phyloP scores from a whole-genome alignment of 2,113 vertebrate species.

The Apodemus speciosus region DNA sequence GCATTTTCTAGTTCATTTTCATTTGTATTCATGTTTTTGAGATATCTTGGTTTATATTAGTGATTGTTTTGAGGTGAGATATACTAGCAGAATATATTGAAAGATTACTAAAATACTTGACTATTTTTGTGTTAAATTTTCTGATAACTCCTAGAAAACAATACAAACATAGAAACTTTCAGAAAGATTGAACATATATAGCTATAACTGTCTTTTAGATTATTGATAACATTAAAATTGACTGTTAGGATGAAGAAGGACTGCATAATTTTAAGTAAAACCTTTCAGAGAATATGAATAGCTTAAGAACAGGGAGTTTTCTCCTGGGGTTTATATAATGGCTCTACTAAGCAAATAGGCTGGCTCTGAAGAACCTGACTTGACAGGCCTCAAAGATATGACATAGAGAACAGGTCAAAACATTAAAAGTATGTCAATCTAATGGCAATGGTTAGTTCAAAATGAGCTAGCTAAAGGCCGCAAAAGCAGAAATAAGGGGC shows the following conservation, averaged over 20 bases:
- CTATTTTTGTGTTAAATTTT: neutral
- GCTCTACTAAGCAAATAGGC: neutral
- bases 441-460: neutral
- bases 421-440: neutral
- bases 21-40: neutral
- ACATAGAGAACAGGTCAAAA: neutral
- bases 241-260: neutral
- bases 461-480: neutral
- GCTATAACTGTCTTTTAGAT: neutral
- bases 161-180: neutral
- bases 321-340: neutral
- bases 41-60: neutral
- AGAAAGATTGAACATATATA: neutral
- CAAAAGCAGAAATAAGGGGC: neutral
- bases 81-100: neutral
- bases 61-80: neutral
- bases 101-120: neutral
- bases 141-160: neutral
- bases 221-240: conserved; percentile 2
- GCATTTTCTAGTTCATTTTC: neutral
- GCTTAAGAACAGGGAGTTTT: neutral
- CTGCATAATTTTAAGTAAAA: conserved; percentile 36
- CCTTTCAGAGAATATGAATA: neutral
- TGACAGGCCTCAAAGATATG: neutral
- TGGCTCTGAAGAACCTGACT: neutral